Conservation (phyloP, 2,888 invertebrate species). For the Drosophila mimica region DNA sequence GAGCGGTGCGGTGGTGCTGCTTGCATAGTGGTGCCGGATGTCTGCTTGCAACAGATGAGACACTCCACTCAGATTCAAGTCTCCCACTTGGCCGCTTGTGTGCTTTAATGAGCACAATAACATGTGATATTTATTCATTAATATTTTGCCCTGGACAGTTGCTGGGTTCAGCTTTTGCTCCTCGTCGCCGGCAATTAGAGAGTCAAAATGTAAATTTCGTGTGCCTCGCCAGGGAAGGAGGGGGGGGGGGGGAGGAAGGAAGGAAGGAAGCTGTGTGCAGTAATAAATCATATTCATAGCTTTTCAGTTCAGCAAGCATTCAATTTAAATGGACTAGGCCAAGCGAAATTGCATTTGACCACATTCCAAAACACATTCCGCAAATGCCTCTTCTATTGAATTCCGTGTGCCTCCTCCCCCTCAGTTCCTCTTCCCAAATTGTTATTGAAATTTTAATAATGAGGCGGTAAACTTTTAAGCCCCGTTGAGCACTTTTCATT, state of each 20-base stretch:
- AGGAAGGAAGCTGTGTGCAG: conserved; percentile 11
- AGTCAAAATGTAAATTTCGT: conserved; percentile 66
- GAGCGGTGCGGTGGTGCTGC: not conserved
- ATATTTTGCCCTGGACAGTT: conserved; percentile 32
- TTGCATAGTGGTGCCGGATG: not conserved
- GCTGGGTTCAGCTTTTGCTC: not conserved
- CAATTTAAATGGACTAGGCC: conserved; percentile 39
- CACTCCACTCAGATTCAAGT: not conserved
- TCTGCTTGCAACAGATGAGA: conserved; percentile 1
- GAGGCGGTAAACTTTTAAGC: not conserved
- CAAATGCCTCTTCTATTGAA: conserved; percentile 4
- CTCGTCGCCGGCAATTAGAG: conserved; percentile 52
- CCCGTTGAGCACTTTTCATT: not conserved
- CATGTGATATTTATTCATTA: conserved; percentile 71
- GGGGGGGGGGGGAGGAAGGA: too few relatives aligned
- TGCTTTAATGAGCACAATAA: conserved; percentile 57
- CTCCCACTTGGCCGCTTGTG: not conserved
- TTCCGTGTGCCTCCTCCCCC: not conserved
- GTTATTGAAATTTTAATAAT: not conserved
- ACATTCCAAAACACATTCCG: not conserved
- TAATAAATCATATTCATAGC: conserved; percentile 70
- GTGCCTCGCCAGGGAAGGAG: not conserved
- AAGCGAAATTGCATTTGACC: conserved; percentile 26
- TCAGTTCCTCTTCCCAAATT: too few relatives aligned
- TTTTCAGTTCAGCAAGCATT: conserved; percentile 40